Evolutionary conservation across 1,140 invertebrate species (phyloP).

Genomic region (Danaus plexippus): DNA sequence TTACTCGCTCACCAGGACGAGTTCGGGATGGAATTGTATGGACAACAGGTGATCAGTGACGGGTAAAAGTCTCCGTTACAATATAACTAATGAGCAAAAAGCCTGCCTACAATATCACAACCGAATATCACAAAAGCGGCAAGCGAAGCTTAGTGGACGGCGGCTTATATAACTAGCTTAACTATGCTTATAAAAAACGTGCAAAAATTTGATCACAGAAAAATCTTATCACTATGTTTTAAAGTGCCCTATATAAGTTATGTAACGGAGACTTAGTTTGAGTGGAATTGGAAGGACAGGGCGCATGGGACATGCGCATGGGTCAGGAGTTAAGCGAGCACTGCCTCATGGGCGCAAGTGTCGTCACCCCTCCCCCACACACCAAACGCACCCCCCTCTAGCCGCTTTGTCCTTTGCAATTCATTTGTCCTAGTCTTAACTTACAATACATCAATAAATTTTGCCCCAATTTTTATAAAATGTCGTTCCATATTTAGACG

Average conservation of each 20-base stretch:
- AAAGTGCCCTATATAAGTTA: slow-evolving; percentile 50
- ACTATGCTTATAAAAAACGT: slow-evolving; percentile 60
- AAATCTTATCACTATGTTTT: slow-evolving; percentile 64
- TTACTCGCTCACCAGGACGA: slow-evolving; percentile 27
- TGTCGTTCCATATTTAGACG: too few relatives aligned
- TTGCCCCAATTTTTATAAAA: neutral
- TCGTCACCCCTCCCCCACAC: slow-evolving; percentile 24
- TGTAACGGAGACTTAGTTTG: slow-evolving; percentile 59
- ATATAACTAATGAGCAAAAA: slow-evolving; percentile 47
- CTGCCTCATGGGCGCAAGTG: slow-evolving; percentile 40
- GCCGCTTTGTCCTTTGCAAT: slow-evolving; percentile 24
- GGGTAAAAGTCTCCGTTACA: slow-evolving; percentile 35
- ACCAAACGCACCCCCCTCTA: slow-evolving; percentile 25
- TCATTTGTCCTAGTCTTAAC: slow-evolving; percentile 21
- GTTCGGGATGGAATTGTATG: slow-evolving; percentile 18
- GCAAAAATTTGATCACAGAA: slow-evolving; percentile 68
- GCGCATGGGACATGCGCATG: slow-evolving; percentile 57
- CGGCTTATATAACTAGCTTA: slow-evolving; percentile 66
- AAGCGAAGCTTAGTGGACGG: slow-evolving; percentile 69
- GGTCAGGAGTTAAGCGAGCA: slow-evolving; percentile 61
- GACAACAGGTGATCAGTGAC: slow-evolving; percentile 44
- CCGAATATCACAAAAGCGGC: slow-evolving; percentile 70
- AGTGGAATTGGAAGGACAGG: slow-evolving; percentile 45
- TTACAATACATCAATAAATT: slow-evolving; percentile 8
- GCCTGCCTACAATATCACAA: slow-evolving; percentile 68